These are phyloP conservation scores for Festucalex cinctus DNA, from an alignment of 2,113 vertebrate genomes.

Conservation along the genomic window DNA sequence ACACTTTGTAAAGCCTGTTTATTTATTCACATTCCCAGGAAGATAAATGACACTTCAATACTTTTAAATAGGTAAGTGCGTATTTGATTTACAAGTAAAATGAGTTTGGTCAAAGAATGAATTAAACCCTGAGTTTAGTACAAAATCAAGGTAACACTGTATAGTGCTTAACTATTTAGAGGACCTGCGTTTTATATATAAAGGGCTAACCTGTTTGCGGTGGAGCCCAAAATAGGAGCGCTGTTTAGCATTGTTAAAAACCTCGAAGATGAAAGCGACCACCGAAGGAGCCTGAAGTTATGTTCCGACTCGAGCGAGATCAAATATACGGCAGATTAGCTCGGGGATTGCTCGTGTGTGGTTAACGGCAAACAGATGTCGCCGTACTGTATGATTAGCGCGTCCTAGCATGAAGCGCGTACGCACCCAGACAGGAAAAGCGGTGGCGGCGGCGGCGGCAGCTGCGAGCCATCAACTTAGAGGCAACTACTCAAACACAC, in stretches of 20 bases:
- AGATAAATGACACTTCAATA: too few species aligned
- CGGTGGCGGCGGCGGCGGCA: slow-evolving; percentile 61
- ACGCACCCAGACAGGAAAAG: slow-evolving; percentile 68
- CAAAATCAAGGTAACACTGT: background rate
- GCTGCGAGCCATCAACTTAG: slow-evolving; percentile 63
- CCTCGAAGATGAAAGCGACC: slow-evolving; percentile 39
- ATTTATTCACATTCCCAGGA: too few species aligned
- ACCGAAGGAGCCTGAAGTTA: slow-evolving; percentile 33
- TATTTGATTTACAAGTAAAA: too few species aligned
- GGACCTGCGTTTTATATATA: background rate
- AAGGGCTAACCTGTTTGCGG: background rate
- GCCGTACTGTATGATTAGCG: slow-evolving; percentile 63
- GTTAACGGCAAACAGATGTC: slow-evolving; percentile 64
- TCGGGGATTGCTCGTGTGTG: slow-evolving; percentile 50
- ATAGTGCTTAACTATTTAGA: background rate
- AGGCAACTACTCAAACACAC: slow-evolving; percentile 55
- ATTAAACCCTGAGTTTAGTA: background rate
- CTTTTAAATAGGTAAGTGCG: too few species aligned
- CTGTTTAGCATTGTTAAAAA: slow-evolving; percentile 28
- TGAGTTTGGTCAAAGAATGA: background rate
- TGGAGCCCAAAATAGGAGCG: slow-evolving; percentile 14
- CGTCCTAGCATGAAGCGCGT: slow-evolving; percentile 50
- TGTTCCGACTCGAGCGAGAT: slow-evolving; percentile 58
- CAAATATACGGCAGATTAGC: slow-evolving; percentile 57
- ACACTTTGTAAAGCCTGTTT: too few species aligned